Base-by-base conservation (phyloP, 2,888 invertebrate genomes). In the Brenthis daphne region DNA sequence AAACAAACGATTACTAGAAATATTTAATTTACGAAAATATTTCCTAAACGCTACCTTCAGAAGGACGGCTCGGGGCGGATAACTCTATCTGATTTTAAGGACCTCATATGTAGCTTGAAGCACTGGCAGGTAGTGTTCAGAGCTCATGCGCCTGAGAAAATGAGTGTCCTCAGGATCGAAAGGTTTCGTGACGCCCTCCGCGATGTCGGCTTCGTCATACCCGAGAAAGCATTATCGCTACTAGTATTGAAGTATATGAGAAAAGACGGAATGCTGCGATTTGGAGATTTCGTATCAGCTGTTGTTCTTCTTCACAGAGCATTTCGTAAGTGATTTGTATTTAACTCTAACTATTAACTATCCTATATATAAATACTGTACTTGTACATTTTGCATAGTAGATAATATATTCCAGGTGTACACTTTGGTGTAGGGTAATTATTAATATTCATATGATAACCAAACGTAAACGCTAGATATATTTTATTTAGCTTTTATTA, bases 281-380 rank as follows among this genome's bases (percentile, higher is more conserved):
- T 98, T 81, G 98, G 98, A 12, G 98, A 98, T 86, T 98, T 98
- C 83, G 98, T 98, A 2, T 97, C 97, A 0, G 96, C 97, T 56
- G 96, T 98, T 78, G 93, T 98, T 79, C 97, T 98, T 83, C 93
- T 98, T 71, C 97, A 97, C 75, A 95, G 97, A 64, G 97, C 98
- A 20, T 98, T 98, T 85, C 96, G 98, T 97, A 93, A 95, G 94
- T 82, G 24, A 11, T 47, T 47, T 14, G 29, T 11, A 57, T 2
- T 57, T 37, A 57, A 1, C 6, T 51, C 11, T 20, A 24, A 53
- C 29, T 29, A 53, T 0, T 53, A 11, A 11, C 16, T 20, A 20
- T 16, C 51, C 51, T 53, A 20, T 20, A 20, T 20, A 53, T 20
- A 53, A 53, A 13, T 37, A 37, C 37, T 37, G 8, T 37, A 6